Evolutionary conservation across 2,797 vertebrate genomes (phyloP), one percentile per base, ranked within the genome.

Genomic region (Macroramphosus scolopax): DNA sequence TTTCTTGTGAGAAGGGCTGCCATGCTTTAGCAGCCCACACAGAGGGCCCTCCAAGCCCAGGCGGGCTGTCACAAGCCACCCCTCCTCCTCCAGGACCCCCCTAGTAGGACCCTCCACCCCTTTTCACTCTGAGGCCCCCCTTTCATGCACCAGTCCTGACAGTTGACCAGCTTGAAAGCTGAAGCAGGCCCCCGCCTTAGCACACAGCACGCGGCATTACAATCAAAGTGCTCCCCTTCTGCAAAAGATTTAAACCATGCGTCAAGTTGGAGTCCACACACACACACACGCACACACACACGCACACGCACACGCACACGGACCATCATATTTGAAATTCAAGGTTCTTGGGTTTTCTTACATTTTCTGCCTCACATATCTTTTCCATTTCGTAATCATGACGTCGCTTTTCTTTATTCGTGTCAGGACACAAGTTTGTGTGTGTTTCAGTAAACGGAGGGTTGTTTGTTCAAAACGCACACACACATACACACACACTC

Each of bases 101-200:
- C 73, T 51, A 65, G 74, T 78, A 66, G 75, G 72, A 70, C 57
- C 60, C 75, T 83, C 72, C 67, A 68, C 51, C 70, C 66, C 32
- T 17, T 82, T 82, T 83, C 75, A 78, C 74, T 83, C 58, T 16
- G 72, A 81, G 74, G 62, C 70, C 72, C 74, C 63, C 65, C 64
- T 82, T 84, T 84, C 77, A 85, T 53, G 53, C 77, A 79, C 50
- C 50, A 71, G 57, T 72, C 78, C 76, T 84, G 82, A 88, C 84
- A 90, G 87, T 84, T 85, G 83, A 89, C 85, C 83, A 69, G 82
- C 72, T 74, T 83, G 83, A 84, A 83, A 79, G 81, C 72, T 75
- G 68, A 67, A 69, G 69, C 58, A 71, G 71, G 51, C 64, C 72
- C 67, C 72, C 26, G 72, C 85, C 71, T 79, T 34, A 77, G 73